A percentile compares a stretch with the other conserved stretches of the same genome.
These are phyloP conservation scores for Ochotona princeps DNA, from an alignment of 2,113 vertebrate genomes.

Conservation along the genomic window DNA sequence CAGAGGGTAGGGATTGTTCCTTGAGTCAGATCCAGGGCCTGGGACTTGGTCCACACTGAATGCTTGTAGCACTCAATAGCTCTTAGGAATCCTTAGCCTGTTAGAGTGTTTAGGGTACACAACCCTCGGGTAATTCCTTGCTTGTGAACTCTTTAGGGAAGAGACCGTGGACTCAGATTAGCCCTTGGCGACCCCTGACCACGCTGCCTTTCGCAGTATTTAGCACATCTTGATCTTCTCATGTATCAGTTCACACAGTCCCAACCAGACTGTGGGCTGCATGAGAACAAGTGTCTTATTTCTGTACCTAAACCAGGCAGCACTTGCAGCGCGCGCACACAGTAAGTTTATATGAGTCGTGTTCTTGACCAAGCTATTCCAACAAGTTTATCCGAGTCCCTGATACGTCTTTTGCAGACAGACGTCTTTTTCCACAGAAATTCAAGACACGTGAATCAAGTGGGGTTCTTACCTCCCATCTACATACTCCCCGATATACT, in stretches of 20 bases:
- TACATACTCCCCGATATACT: slow-evolving; percentile 85
- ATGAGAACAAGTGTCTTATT: neutral
- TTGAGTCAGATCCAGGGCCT: neutral
- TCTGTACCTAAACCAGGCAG: neutral
- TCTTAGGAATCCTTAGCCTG: neutral
- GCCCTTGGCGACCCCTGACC: neutral
- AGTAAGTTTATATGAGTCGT: neutral
- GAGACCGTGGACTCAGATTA: neutral
- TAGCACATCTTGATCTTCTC: neutral
- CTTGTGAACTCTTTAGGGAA: neutral
- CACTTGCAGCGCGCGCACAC: neutral
- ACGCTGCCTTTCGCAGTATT: neutral
- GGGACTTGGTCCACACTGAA: neutral
- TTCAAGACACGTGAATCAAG: slow-evolving; percentile 13
- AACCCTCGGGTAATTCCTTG: neutral
- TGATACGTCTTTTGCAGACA: neutral
- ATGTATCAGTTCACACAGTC: neutral
- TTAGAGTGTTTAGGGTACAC: neutral
- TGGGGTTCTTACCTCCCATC: slow-evolving; percentile 86
- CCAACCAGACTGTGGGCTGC: neutral
- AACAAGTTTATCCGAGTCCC: neutral
- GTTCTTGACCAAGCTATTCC: neutral
- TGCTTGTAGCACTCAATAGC: neutral
- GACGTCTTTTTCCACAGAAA: neutral
- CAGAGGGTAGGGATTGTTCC: neutral